Percentiles rank a stretch among this genome's conserved stretches.
Evolutionary conservation across 30 jellyfish, hydroid and myxozoan genomes (phyloP).

Genomic region (Rhopilema esculentum): DNA sequence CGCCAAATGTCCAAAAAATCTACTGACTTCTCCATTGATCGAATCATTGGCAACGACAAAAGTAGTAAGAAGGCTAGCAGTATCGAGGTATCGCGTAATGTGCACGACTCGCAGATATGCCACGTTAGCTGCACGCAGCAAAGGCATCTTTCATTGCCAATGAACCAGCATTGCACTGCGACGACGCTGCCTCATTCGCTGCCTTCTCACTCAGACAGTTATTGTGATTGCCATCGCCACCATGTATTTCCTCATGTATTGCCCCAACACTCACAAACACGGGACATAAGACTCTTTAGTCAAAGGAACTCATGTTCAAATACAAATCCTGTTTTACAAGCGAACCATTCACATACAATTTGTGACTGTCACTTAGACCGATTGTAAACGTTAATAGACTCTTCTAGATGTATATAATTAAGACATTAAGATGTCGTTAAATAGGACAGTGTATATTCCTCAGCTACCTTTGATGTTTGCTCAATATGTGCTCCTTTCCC

Average conservation of each 20-base stretch:
- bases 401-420: constrained; percentile 9
- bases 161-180: constrained; percentile 40
- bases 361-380: constrained; percentile 78
- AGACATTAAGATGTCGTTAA: constrained; percentile 18
- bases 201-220: constrained; percentile 46
- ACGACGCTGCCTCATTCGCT: constrained; percentile 38
- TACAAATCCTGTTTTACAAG: constrained; percentile 25
- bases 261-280: constrained; percentile 55
- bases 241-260: constrained; percentile 38
- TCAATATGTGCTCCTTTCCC: not conserved
- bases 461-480: not conserved
- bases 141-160: constrained; percentile 40
- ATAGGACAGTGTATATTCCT: not conserved
- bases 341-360: constrained; percentile 42
- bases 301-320: constrained; percentile 53
- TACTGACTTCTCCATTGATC: constrained; percentile 80
- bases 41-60: constrained; percentile 68
- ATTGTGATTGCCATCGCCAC: constrained; percentile 67
- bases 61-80: constrained; percentile 32
- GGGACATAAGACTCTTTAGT: constrained; percentile 37
- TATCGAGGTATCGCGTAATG: constrained; percentile 24
- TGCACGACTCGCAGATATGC: constrained; percentile 36
- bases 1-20: constrained; percentile 51
- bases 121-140: constrained; percentile 44
- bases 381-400: constrained; percentile 1